phyloP scores from a whole-genome alignment of 1,140 invertebrate genomes.

The Drosophila parvula region DNA sequence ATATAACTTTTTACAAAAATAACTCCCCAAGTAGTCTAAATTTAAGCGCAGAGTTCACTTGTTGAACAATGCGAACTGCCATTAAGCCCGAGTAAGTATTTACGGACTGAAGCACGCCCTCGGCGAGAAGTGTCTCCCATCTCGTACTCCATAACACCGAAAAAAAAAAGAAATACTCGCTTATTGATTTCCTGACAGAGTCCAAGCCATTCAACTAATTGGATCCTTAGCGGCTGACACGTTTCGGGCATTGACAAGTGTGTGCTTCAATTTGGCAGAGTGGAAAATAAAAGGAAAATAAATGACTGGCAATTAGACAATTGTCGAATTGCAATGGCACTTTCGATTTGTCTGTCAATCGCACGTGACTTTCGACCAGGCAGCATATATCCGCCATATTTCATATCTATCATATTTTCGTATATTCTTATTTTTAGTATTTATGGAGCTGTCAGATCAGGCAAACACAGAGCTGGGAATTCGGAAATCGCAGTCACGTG shows the following conservation, averaged over 20 bases:
- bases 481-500: slow-evolving; percentile 64
- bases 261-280: slow-evolving; percentile 45
- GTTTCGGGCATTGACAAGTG: slow-evolving; percentile 71
- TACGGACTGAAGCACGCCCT: slow-evolving; percentile 35
- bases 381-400: slow-evolving; percentile 4
- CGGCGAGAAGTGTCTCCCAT: slow-evolving; percentile 31
- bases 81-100: slow-evolving; percentile 28
- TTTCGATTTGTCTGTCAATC: slow-evolving; percentile 69
- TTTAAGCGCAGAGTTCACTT: slow-evolving; percentile 18
- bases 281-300: slow-evolving; percentile 41
- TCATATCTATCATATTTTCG: slow-evolving; percentile 15
- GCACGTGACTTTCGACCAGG: slow-evolving; percentile 69
- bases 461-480: slow-evolving; percentile 19
- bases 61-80: slow-evolving; percentile 11
- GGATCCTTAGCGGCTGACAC: slow-evolving; percentile 60
- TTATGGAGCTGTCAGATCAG: slow-evolving; percentile 65
- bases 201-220: slow-evolving; percentile 37
- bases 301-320: slow-evolving; percentile 73
- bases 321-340: slow-evolving; percentile 51
- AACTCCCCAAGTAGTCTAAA: not conserved
- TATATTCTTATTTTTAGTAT: slow-evolving; percentile 46
- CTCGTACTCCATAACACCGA: not conserved
- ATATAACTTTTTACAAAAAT: slow-evolving; percentile 10
- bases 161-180: slow-evolving; percentile 1
- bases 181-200: slow-evolving; percentile 40